These are phyloP conservation scores for Megaustenia siamemsis DNA, from an alignment of 2,888 invertebrate genomes.

Conservation along the genomic window DNA sequence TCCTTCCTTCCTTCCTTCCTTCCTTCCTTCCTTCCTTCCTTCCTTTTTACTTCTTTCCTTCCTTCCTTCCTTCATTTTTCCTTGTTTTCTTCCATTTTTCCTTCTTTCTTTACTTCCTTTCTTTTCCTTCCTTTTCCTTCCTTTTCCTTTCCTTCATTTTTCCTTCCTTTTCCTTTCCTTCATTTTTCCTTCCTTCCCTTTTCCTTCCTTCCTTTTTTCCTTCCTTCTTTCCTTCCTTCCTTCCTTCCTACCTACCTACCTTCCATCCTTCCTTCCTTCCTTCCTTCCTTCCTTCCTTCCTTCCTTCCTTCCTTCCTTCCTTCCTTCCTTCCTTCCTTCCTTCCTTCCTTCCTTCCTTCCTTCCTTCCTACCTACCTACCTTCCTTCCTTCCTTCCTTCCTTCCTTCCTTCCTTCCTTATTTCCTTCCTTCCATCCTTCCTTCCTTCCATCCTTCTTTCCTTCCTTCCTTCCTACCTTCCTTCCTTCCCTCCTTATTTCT, in stretches of 20 bases:
- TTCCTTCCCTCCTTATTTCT: background rate
- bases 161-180: too few relatives aligned
- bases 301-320: background rate
- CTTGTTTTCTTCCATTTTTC: background rate
- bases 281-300: background rate
- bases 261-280: background rate
- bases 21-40: background rate
- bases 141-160: too few relatives aligned
- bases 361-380: background rate
- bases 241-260: background rate
- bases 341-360: background rate
- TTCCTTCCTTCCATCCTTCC: background rate
- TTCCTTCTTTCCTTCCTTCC: background rate
- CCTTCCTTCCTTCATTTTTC: too few relatives aligned
- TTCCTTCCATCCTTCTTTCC: background rate
- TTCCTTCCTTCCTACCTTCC: background rate
- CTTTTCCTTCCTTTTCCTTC: too few relatives aligned
- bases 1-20: background rate
- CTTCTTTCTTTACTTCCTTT: background rate
- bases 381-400: background rate
- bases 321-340: background rate
- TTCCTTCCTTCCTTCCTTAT: background rate
- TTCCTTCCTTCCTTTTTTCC: background rate
- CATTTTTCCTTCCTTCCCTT: background rate
- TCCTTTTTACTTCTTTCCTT: too few relatives aligned